phyloP scores from a whole-genome alignment of 2,113 vertebrate genomes.

The Thymallus thymallus region DNA sequence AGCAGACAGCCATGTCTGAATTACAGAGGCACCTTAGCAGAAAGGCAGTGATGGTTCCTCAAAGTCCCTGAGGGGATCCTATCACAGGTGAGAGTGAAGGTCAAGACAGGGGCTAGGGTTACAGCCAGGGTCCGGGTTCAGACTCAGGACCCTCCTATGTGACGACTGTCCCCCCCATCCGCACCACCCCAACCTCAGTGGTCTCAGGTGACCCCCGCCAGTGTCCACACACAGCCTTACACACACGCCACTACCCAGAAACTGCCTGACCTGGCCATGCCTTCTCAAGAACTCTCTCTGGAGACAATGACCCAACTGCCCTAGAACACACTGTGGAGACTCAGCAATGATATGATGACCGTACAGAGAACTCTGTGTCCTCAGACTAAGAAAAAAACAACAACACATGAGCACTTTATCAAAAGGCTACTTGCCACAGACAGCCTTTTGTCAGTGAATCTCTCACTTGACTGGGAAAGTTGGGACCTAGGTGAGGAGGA shows the following conservation, averaged over 20 bases:
- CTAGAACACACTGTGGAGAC: neutral
- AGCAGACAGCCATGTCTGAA: neutral
- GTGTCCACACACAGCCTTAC: neutral
- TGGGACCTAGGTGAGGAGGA: constrained; percentile 51
- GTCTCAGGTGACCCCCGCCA: neutral
- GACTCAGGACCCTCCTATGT: neutral
- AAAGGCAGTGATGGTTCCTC: constrained; percentile 18
- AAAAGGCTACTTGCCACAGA: constrained; percentile 39
- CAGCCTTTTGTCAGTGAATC: constrained; percentile 35
- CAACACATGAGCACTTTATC: neutral
- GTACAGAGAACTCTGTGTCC: neutral
- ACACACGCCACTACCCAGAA: neutral
- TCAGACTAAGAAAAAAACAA: neutral
- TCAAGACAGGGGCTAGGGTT: constrained; percentile 24
- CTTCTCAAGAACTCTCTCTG: neutral
- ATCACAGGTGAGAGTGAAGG: constrained; percentile 23
- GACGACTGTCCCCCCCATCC: neutral
- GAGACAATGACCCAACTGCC: too few relatives aligned
- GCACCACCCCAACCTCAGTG: neutral
- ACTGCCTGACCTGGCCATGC: neutral
- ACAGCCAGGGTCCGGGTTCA: constrained; percentile 16
- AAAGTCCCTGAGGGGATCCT: constrained; percentile 24
- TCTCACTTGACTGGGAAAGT: constrained; percentile 58
- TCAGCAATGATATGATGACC: neutral
- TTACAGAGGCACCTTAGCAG: constrained; percentile 16